These are phyloP conservation scores for Agrilus planipennis DNA, from an alignment of 1,140 invertebrate genomes.

Conservation along the genomic window DNA sequence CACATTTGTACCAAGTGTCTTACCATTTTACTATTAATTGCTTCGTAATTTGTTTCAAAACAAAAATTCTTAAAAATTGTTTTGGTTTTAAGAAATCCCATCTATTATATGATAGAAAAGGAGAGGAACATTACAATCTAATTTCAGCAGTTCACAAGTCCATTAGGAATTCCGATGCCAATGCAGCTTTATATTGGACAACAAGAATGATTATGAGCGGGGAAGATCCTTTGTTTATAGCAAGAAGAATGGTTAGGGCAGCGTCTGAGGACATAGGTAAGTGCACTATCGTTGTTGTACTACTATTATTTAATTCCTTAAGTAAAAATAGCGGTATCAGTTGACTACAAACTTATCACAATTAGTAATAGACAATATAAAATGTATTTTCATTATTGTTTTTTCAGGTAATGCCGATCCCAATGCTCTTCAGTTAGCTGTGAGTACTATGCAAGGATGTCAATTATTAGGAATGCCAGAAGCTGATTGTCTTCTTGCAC, in stretches of 20 bases:
- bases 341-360: not conserved
- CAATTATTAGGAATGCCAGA: slow-evolving; percentile 75
- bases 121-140: slow-evolving; percentile 75
- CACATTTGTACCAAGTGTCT: too few relatives aligned
- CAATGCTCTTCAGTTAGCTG: slow-evolving; percentile 45
- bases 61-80: not conserved
- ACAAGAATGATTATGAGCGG: slow-evolving; percentile 69
- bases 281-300: not conserved
- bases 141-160: slow-evolving; percentile 78
- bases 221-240: slow-evolving; percentile 74
- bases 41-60: too few relatives aligned
- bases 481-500: slow-evolving; percentile 62
- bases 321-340: not conserved
- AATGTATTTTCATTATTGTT: not conserved
- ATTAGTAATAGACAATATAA: not conserved
- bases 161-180: slow-evolving; percentile 68
- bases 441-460: slow-evolving; percentile 64
- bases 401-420: slow-evolving; percentile 42
- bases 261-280: slow-evolving; percentile 59
- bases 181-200: slow-evolving; percentile 75
- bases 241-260: slow-evolving; percentile 59
- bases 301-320: not conserved
- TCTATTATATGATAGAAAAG: slow-evolving; percentile 64
- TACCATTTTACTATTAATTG: too few relatives aligned
- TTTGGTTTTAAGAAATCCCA: slow-evolving; percentile 47